Base-by-base conservation (phyloP, 2,113 vertebrate genomes). In the Planiliza haematocheilus region DNA sequence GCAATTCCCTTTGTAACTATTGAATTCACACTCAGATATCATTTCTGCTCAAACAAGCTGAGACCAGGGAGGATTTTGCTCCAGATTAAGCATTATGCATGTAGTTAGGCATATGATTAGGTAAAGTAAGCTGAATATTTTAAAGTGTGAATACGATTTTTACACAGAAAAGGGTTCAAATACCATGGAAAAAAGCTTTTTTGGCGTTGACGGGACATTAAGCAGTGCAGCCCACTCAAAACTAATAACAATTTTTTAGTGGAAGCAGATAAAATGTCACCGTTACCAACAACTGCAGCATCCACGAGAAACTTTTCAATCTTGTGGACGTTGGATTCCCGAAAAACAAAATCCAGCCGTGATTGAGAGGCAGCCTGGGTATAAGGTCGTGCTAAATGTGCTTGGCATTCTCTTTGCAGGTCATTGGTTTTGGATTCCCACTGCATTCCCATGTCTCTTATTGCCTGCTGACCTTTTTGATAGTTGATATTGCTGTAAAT, bases 361-460 rank as follows among this genome's bases (percentile, higher is more conserved):
- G 84, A 81, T 57, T 81, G 81, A 82, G 52, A 74, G 46, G 39
- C 21, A 1, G 57, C n/a, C 43, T 4, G 7, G 38, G 55, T 82
- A 42, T 52, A 69, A 50, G 48, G 63, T 49, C 63, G 41, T 56
- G 34, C 69, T 82, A 81, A 82, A 86, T 74, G 79, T 57, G 50
- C 58, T 52, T 76, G 82, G 80, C 85, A 89, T 88, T 89, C 83
- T 74, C 67, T 80, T 78, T 79, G 80, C 85, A 84, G 79, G 83
- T 89, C 83, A 89, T 78, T 75, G 79, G 83, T 77, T 77, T 80
- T 79, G 83, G 81, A 91, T n/a, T n/a, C n/a, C 88, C 86, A 82
- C 56, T 85, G 80, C 83, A 63, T 83, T 83, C 79, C 78, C 69
- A 86, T 88, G 86, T 83, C 36, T 67, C 67, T 84, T 89, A 87